phyloP scores from a whole-genome alignment of 2,888 invertebrate species.

The Heliconius cydno region DNA sequence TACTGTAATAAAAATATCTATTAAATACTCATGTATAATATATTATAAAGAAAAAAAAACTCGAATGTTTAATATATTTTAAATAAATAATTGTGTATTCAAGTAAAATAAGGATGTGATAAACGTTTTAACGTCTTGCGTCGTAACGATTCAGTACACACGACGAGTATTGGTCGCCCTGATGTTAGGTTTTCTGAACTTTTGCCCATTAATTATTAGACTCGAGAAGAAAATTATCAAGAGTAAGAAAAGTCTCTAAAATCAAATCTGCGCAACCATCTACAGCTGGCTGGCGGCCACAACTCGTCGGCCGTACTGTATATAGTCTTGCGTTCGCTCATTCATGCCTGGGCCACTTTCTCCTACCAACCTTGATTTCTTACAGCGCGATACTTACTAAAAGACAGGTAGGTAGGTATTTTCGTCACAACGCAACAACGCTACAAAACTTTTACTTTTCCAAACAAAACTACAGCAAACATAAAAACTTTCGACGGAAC shows the following conservation, averaged over 20 bases:
- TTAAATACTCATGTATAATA: background rate
- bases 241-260: background rate
- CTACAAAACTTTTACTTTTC: slow-evolving; percentile 78
- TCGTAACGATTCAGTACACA: background rate
- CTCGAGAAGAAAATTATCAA: background rate
- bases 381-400: slow-evolving; percentile 64
- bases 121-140: background rate
- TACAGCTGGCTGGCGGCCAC: background rate
- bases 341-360: slow-evolving; percentile 76
- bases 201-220: background rate
- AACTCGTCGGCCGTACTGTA: background rate
- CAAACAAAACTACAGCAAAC: slow-evolving; percentile 36
- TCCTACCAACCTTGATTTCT: slow-evolving; percentile 81
- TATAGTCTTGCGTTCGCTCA: slow-evolving; percentile 50
- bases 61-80: background rate
- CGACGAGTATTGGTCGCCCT: background rate
- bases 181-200: background rate
- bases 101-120: background rate
- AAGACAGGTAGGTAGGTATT: slow-evolving; percentile 61
- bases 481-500: slow-evolving; percentile 50
- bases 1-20: background rate
- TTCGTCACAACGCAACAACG: slow-evolving; percentile 61
- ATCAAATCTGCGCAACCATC: background rate
- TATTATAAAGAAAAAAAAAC: background rate
- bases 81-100: background rate